These are phyloP conservation scores for Lasioglossum vierecki DNA, from an alignment of 2,888 invertebrate species.

Conservation along the genomic window DNA sequence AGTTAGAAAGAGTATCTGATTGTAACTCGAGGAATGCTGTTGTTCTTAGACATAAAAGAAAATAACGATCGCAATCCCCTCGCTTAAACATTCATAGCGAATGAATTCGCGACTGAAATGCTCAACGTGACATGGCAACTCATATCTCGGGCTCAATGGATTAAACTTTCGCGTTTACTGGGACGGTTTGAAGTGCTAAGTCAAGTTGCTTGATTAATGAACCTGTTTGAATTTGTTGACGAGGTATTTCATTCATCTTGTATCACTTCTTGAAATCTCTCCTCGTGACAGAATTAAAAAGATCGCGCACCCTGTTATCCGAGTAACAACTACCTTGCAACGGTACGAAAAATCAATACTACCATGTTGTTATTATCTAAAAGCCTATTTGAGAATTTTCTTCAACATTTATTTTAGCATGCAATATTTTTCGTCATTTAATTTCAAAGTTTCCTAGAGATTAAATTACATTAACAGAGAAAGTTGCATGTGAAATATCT, in stretches of 20 bases:
- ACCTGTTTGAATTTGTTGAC: slow-evolving; percentile 19
- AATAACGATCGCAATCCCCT: neutral
- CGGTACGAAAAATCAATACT: neutral
- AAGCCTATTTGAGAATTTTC: neutral
- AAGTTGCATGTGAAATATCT: no score
- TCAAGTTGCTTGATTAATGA: slow-evolving; percentile 6
- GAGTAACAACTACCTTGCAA: neutral
- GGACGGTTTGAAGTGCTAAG: slow-evolving; percentile 20
- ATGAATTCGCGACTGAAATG: slow-evolving; percentile 22
- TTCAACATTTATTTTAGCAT: no score
- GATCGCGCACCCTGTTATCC: neutral
- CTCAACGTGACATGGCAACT: slow-evolving; percentile 15
- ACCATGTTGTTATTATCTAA: neutral
- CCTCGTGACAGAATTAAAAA: neutral
- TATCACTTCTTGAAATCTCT: neutral
- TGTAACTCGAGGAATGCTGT: neutral
- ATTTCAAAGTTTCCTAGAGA: no score
- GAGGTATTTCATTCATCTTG: neutral
- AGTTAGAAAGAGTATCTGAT: neutral
- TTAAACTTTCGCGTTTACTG: slow-evolving; percentile 37
- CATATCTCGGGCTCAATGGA: neutral
- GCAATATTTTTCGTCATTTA: no score
- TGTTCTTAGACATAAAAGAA: neutral
- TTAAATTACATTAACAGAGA: no score
- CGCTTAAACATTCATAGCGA: slow-evolving; percentile 27